phyloP scores from a whole-genome alignment of 2,113 vertebrate genomes.

The Chlorodrepanis virens region DNA sequence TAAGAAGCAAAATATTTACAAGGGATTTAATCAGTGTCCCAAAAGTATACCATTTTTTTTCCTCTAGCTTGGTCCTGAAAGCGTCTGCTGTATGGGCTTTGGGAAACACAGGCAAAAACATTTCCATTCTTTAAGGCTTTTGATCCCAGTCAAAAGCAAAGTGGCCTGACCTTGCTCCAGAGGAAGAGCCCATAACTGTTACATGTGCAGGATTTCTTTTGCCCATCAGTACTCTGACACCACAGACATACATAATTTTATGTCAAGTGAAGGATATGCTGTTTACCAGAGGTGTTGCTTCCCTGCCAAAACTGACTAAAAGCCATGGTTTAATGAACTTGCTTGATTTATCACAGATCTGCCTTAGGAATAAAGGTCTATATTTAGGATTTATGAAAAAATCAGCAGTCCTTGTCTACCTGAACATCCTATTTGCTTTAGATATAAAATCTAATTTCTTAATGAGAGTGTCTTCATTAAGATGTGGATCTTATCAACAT shows the following conservation, averaged over 20 bases:
- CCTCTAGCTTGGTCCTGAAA: not conserved
- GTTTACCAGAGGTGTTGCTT: not conserved
- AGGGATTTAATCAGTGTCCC: not conserved
- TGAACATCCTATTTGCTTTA: not conserved
- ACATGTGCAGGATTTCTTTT: not conserved
- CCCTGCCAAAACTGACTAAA: not conserved
- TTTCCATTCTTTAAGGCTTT: not conserved
- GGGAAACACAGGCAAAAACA: not conserved
- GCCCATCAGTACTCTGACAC: not conserved
- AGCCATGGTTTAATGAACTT: not conserved
- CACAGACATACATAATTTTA: not conserved
- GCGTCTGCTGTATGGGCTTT: not conserved
- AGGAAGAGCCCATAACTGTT: not conserved
- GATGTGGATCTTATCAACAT: constrained; percentile 54
- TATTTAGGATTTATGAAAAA: constrained; percentile 1
- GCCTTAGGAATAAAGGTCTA: not conserved
- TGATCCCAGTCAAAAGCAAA: not conserved
- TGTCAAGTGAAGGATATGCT: not conserved
- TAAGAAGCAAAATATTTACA: not conserved
- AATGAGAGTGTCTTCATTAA: constrained; percentile 37
- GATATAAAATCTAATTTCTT: constrained; percentile 62
- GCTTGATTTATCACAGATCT: not conserved
- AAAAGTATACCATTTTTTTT: not conserved
- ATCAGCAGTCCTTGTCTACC: not conserved
- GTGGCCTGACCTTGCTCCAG: not conserved